Evolutionary conservation across 2,888 invertebrate genomes (phyloP).

Genomic region (Trichopoda pennipes): DNA sequence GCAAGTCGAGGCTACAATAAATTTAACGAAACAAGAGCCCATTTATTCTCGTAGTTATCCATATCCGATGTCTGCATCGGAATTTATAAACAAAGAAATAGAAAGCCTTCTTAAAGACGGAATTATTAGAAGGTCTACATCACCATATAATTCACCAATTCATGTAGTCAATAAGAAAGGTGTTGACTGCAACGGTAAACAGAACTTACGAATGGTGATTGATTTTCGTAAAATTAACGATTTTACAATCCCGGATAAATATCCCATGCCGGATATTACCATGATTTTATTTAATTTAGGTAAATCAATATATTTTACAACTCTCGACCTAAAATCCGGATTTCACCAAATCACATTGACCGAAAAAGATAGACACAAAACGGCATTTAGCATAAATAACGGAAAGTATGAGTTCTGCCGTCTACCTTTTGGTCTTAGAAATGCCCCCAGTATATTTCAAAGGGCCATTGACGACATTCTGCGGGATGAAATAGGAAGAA

Average conservation of each 20-base stretch:
- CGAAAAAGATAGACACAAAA: conserved; percentile 39
- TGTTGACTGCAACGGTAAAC: background rate
- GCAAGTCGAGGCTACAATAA: conserved; percentile 25
- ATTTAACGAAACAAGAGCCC: conserved; percentile 8
- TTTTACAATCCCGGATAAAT: conserved; percentile 24
- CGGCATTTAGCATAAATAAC: conserved; percentile 67
- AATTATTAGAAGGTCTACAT: conserved; percentile 28
- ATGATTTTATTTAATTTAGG: conserved; percentile 38
- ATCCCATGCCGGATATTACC: conserved; percentile 9
- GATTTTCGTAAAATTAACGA: conserved; percentile 25
- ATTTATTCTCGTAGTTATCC: conserved; percentile 25
- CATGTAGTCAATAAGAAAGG: background rate
- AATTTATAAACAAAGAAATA: conserved; percentile 32
- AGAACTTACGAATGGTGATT: conserved; percentile 18
- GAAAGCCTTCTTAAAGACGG: conserved; percentile 22
- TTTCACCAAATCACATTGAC: conserved; percentile 50
- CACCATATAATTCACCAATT: conserved; percentile 13
- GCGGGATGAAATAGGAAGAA: conserved; percentile 60
- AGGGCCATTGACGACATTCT: conserved; percentile 64
- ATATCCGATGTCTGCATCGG: conserved; percentile 39
- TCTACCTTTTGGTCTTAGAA: conserved; percentile 78
- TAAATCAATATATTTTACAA: conserved; percentile 29
- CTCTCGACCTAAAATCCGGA: conserved; percentile 41
- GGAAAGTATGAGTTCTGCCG: conserved; percentile 76
- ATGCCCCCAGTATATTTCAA: conserved; percentile 74